Base-by-base conservation (phyloP, 64 coral and sea anemone species). In the Anthopleura sola region DNA sequence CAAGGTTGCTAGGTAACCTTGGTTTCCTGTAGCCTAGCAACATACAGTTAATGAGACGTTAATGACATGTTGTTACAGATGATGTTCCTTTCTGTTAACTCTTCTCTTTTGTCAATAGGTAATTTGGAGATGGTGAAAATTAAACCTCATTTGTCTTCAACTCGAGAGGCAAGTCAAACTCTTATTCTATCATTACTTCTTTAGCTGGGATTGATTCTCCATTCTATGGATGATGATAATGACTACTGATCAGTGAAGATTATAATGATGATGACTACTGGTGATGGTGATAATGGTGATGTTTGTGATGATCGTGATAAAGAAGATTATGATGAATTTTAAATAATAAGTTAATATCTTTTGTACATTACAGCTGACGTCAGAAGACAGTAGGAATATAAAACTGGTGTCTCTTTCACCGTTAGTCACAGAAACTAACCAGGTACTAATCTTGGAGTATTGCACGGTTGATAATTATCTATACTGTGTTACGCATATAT, bases 361-460 rank as follows among this genome's bases (percentile, higher is more conserved):
- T n/a, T 89, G 28, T 75, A 16, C 8, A 15, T 85, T 78, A 28
- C 82, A 91, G 89, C 32, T 76, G 75, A 53, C n/a, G 19, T 85
- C 89, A n/a, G 54, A 55, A 19, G 71, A 39, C 31, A 57, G 39
- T 24, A 29, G 49, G 10, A 21, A 53, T 38, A 36, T 64, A 5
- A 91, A 86, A 68, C 58, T 91, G 17, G 34, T 78, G 32, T 90
- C 88, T 19, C 88, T 90, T 60, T 91, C 89, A 29, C 89, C 89
- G 36, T 49, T 79, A 36, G 28, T 86, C 18, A 91, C 89, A 6
- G 82, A 83, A 40, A 80, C 84, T 21, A 91, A 91, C 82, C 89
- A 91, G 76, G 89, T 91, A 56, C 60, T 31, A 34, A 32, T 32
- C n/a, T 32, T 12, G 12, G n/a, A 34, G 31, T 71, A 34, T 34